Base-by-base conservation (phyloP, 2,797 vertebrate species). In the Onychomys torridus region DNA sequence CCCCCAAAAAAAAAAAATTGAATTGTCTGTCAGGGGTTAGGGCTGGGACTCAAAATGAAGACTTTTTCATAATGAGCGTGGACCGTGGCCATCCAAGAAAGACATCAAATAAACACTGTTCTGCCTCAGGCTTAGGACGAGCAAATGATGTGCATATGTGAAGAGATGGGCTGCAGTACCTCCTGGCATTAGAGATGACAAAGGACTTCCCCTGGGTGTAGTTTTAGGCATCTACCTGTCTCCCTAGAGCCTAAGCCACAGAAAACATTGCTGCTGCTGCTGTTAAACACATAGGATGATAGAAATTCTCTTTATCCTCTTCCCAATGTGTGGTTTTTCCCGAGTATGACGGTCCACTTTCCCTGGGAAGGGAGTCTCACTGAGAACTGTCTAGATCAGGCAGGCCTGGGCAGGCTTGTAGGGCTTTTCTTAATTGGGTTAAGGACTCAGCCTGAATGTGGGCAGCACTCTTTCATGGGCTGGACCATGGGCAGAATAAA, bases 81-180 rank as follows among this genome's bases (percentile, higher is more conserved):
- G 65, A 37, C 32, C 4, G 52, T 55, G 37, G 10, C 10, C 21
- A 23, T 1, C 23, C 7, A 16, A 2, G 43, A 40, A 71, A 61
- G 76, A 27, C 23, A 29, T 61, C 40, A 4, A n/a, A 2, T 6
- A n/a, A 57, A 21, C 23, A 32, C 69, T 12, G n/a, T 29, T 43
- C 25, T 88, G 34, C 43, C 49, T 14, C 23, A 34, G 7, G 37
- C 25, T 17, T 21, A 67, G 63, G 57, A 79, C 1, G 6, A 32
- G 11, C 57, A 32, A 49, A 52, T 4, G 8, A 75, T 5, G 34
- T 1, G 13, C 10, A 6, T 13, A 5, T 1, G 2, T 10, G 61
- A 69, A 65, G 37, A 29, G 29, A 19, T 37, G 43, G 63, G 17
- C 40, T 79, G 55, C 23, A 32, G 73, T 8, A 43, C 3, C 76